These are phyloP conservation scores for Bucorvus abyssinicus DNA, from an alignment of 2,797 vertebrate species.

Conservation along the genomic window DNA sequence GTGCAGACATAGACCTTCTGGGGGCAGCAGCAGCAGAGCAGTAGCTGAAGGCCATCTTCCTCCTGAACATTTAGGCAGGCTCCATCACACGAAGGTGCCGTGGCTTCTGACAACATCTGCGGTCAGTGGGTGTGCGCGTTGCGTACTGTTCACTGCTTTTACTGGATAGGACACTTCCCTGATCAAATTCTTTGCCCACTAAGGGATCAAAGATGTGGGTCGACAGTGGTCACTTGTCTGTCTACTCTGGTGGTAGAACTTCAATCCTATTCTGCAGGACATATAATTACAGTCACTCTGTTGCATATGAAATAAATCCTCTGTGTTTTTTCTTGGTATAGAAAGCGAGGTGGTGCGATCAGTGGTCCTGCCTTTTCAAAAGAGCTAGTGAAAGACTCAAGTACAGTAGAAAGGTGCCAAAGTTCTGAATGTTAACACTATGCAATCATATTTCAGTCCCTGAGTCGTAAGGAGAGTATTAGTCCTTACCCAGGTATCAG, in stretches of 20 bases:
- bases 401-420: background rate
- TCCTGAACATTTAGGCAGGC: no score
- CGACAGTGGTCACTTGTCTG: background rate
- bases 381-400: background rate
- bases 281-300: background rate
- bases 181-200: background rate
- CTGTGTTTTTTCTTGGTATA: background rate
- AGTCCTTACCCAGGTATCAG: background rate
- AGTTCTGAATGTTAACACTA: background rate
- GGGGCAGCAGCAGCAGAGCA: no score
- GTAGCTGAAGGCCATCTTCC: no score
- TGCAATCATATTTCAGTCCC: background rate
- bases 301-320: background rate
- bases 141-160: background rate
- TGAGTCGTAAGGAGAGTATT: background rate
- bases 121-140: no score
- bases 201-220: no score
- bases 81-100: no score
- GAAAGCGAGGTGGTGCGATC: accelerated
- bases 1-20: no score
- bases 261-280: background rate
- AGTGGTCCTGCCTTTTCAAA: background rate
- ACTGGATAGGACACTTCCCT: background rate
- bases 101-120: no score
- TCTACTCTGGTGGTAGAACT: background rate